These are phyloP conservation scores for Zaprionus vittiger DNA, from an alignment of 1,140 invertebrate species.

Conservation along the genomic window DNA sequence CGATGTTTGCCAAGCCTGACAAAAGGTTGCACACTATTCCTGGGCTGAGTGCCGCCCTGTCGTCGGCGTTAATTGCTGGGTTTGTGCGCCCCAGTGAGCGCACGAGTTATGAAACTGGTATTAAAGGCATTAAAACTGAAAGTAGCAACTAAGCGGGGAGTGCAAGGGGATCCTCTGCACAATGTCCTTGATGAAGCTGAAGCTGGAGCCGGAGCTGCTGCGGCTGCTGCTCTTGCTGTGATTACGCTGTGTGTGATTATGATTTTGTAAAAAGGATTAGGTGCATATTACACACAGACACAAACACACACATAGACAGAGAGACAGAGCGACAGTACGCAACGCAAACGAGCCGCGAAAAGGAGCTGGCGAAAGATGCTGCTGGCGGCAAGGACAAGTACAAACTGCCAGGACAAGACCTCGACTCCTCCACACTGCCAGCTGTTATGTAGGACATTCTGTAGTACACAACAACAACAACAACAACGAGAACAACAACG, in stretches of 20 bases:
- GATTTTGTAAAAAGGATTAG: constrained; percentile 81
- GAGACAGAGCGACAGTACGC: constrained; percentile 24
- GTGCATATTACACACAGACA: constrained; percentile 67
- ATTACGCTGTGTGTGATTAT: constrained; percentile 75
- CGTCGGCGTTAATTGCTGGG: constrained; percentile 72
- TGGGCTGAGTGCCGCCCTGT: neutral
- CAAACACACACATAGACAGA: neutral
- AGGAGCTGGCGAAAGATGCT: constrained; percentile 40
- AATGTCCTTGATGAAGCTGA: constrained; percentile 55
- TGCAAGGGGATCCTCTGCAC: constrained; percentile 25
- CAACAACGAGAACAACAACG: constrained; percentile 23
- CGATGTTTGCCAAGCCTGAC: constrained; percentile 25
- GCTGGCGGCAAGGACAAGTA: constrained; percentile 41
- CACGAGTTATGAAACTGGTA: constrained; percentile 80
- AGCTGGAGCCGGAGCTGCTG: constrained; percentile 14
- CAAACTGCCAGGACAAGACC: constrained; percentile 23
- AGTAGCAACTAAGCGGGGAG: constrained; percentile 67
- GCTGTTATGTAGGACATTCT: constrained; percentile 43
- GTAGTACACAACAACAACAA: constrained; percentile 37
- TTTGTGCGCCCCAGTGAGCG: constrained; percentile 70
- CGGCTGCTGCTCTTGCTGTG: constrained; percentile 56
- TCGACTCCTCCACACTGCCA: constrained; percentile 25
- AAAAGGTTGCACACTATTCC: constrained; percentile 30
- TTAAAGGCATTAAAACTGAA: constrained; percentile 64
- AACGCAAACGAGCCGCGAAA: constrained; percentile 72